Percentiles rank a stretch among this genome's conserved stretches.
Conservation (phyloP, 2,797 vertebrate species). For the Eospalax fontanierii region DNA sequence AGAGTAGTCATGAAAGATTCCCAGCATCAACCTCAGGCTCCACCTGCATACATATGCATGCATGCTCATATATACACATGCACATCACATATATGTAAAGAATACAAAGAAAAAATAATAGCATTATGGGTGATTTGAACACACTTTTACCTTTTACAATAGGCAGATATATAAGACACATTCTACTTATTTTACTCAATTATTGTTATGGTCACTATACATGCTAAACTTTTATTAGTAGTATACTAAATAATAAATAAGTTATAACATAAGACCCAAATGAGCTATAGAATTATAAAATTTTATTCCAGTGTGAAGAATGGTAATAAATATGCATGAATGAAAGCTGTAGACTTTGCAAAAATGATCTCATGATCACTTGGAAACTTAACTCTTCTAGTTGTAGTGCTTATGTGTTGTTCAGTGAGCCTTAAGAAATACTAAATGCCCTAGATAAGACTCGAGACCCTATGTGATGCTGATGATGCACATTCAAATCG, state of each 20-base stretch:
- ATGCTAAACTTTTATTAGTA: constrained; percentile 27
- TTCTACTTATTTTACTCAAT: neutral
- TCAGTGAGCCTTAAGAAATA: neutral
- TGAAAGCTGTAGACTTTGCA: constrained; percentile 16
- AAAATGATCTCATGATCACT: neutral
- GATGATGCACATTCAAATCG: neutral
- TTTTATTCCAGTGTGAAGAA: neutral
- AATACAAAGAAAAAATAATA: neutral
- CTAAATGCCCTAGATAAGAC: neutral
- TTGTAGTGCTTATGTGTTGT: neutral
- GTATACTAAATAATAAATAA: neutral
- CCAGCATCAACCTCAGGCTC: too few relatives aligned
- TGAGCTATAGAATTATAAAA: constrained; percentile 2
- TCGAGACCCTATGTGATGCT: neutral
- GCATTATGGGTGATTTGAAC: neutral
- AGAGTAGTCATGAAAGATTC: too few relatives aligned
- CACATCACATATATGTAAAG: too few relatives aligned
- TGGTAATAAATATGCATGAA: neutral
- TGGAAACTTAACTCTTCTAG: neutral
- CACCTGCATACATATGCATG: too few relatives aligned
- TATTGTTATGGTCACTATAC: constrained; percentile 22
- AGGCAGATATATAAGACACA: neutral
- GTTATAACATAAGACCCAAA: neutral
- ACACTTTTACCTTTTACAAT: constrained; percentile 24
- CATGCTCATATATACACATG: too few relatives aligned